Base-by-base conservation (phyloP, 2,888 invertebrate species). In the Agrotis segetum region DNA sequence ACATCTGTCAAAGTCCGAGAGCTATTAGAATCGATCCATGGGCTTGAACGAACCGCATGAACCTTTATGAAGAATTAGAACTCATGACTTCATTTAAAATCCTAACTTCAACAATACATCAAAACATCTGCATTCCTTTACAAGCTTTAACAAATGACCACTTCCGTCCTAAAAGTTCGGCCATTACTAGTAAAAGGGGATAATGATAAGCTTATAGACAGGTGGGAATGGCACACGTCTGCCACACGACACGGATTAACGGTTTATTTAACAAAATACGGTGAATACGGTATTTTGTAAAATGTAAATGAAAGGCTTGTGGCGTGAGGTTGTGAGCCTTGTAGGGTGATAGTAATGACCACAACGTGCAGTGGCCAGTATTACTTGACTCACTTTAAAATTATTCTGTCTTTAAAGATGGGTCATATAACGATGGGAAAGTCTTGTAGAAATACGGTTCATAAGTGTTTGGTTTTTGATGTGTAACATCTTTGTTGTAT, bases 191-290 rank as follows among this genome's bases (percentile, higher is more conserved):
- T 82, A 85, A 87, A 74, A 52, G 55, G 34, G 55, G 79, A 61
- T 87, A 88, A 85, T 81, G 74, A 66, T 29, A 67, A 81, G 72
- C 77, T 74, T 67, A 44, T 47, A 60, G 87, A 86, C 92, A 92
- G 92, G 93, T 92, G 92, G 60, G 81, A 78, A 65, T 16, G 44
- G 83, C 94, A 92, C 92, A 88, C 89, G 93, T 74, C 88, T 17
- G 89, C 75, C 95, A 94, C 94, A 92, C 91, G 94, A 44, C 90
- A 4, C 66, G 79, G 63, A 90, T 93, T 91, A 90, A 69, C 71
- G 7, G 44, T 40, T 40, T 40, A 40, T 40, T 40, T 40, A 40
- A 40, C 40, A 40, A 40, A 40, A 40, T 40, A 69, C 71, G 6
- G 34, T 46, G 66, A 55, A 47, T 70, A 49, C n/a, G 47, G 40